Evolutionary conservation across 2,797 vertebrate species (phyloP).

Genomic region (Enteromius thamalakanensis): DNA sequence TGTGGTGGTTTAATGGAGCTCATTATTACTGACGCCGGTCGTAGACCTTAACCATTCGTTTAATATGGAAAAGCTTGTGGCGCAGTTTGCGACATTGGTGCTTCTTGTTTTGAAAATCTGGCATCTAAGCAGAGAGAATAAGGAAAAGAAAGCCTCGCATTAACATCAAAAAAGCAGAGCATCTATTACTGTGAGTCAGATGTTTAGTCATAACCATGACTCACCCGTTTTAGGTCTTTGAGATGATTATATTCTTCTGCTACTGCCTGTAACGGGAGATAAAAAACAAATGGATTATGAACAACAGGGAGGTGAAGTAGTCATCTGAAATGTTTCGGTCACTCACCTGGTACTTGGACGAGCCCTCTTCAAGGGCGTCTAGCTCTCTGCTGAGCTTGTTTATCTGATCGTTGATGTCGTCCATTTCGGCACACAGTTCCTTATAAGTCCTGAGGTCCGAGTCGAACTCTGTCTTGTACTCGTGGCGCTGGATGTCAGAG

Average conservation of each 20-base stretch:
- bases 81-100: conserved; percentile 79
- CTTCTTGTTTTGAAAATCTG: conserved; percentile 85
- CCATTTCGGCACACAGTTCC: conserved; percentile 85
- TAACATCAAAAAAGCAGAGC: background rate
- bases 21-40: conserved; percentile 74
- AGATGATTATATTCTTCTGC: conserved; percentile 88
- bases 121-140: conserved; percentile 71
- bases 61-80: conserved; percentile 89
- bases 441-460: conserved; percentile 82
- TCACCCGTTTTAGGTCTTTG: conserved; percentile 86
- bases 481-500: conserved; percentile 76
- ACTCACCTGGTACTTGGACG: conserved; percentile 76
- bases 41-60: conserved; percentile 85
- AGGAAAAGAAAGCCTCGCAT: background rate
- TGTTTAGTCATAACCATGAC: conserved; percentile 49
- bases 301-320: background rate
- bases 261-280: conserved; percentile 69
- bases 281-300: background rate
- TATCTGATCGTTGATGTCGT: conserved; percentile 82
- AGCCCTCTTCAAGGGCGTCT: conserved; percentile 79
- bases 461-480: conserved; percentile 87
- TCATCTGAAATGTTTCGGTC: background rate
- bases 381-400: conserved; percentile 84
- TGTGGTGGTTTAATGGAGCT: conserved; percentile 44
- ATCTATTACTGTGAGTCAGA: background rate